phyloP scores from a whole-genome alignment of 2,888 invertebrate genomes.

The Thymelicus acteon region DNA sequence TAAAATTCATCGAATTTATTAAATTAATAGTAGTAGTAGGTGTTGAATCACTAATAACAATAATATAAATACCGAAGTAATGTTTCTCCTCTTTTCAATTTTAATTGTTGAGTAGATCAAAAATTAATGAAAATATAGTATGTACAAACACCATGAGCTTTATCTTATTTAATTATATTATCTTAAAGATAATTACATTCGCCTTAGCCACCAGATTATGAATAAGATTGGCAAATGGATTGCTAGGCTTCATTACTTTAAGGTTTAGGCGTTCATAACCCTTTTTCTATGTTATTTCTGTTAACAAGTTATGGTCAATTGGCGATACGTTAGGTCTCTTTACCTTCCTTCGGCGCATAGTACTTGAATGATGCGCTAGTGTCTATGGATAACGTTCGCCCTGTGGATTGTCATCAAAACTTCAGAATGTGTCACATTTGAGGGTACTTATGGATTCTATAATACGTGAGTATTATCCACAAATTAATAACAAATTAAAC shows the following conservation, averaged over 20 bases:
- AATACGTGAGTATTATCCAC: conserved; percentile 3
- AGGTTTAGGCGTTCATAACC: conserved; percentile 79
- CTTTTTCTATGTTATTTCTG: conserved; percentile 77
- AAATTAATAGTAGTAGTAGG: no score
- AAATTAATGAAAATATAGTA: no score
- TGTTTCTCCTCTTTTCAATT: no score
- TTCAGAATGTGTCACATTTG: conserved; percentile 48
- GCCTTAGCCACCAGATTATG: conserved; percentile 49
- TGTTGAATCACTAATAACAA: no score
- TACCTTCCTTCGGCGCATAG: conserved; percentile 83
- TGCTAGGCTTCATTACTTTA: conserved; percentile 52
- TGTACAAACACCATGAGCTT: no score
- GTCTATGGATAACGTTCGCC: conserved; percentile 80
- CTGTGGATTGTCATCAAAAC: conserved; percentile 73
- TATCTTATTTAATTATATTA: no score
- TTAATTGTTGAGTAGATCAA: no score
- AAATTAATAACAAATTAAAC: conserved; percentile 27
- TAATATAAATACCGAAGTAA: no score
- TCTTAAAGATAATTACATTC: conserved; percentile 18
- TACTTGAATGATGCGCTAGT: conserved; percentile 77
- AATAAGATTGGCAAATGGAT: conserved; percentile 49
- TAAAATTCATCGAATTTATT: no score
- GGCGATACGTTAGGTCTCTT: conserved; percentile 64
- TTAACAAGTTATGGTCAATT: conserved; percentile 76
- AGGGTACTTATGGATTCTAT: conserved; percentile 8